Evolutionary conservation across 2,888 invertebrate genomes (phyloP).

Genomic region (Electrophaes corylata): DNA sequence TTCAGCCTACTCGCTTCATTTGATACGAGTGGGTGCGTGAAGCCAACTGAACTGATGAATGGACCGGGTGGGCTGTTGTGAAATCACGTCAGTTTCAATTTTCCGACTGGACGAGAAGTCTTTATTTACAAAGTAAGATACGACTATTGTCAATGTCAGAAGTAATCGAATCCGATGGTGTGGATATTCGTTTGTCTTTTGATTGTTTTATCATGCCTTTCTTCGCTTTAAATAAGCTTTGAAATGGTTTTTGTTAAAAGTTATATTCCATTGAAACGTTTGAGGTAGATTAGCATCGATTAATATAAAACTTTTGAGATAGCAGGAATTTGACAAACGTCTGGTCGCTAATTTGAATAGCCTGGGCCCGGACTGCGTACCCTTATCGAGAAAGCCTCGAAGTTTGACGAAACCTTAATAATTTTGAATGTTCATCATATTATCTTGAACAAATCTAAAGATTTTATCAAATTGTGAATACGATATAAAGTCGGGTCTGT

Average conservation of each 20-base stretch:
- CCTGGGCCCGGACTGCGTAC: constrained; percentile 22
- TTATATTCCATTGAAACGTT: constrained; percentile 25
- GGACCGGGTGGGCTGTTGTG: constrained; percentile 20
- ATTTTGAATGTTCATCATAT: neutral
- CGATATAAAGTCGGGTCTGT: neutral
- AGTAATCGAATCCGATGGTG: neutral
- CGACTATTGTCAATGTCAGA: neutral
- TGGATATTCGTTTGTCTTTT: neutral
- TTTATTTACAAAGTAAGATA: neutral
- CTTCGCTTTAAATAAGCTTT: neutral
- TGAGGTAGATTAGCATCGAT: constrained; percentile 29
- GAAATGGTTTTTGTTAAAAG: constrained; percentile 2
- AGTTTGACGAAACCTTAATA: constrained; percentile 12
- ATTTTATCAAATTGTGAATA: too few relatives aligned
- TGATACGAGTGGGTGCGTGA: constrained; percentile 34
- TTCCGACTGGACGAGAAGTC: constrained; percentile 9
- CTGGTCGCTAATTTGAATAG: constrained; percentile 34
- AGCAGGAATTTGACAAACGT: constrained; percentile 29
- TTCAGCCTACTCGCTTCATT: constrained; percentile 32
- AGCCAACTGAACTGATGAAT: constrained; percentile 29
- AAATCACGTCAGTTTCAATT: constrained; percentile 17
- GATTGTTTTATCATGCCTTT: neutral
- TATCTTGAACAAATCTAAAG: neutral
- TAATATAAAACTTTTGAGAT: constrained; percentile 23
- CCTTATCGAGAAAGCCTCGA: constrained; percentile 29